Percentiles rank a stretch among this genome's conserved stretches.
Evolutionary conservation across 2,113 vertebrate genomes (phyloP).

Genomic region (Rutilus rutilus): DNA sequence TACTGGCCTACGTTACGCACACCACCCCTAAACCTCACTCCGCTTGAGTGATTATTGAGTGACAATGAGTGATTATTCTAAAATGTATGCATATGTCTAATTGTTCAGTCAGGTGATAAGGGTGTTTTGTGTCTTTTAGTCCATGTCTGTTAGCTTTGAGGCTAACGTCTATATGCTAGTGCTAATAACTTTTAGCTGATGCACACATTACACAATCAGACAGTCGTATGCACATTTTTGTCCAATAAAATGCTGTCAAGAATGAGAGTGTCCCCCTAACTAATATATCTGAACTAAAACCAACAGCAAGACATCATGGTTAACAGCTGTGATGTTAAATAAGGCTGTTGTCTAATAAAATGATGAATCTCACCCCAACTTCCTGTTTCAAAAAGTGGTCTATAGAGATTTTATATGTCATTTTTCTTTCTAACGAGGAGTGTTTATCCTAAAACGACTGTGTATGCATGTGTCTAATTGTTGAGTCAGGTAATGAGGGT

Average conservation of each 20-base stretch:
- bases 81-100: neutral
- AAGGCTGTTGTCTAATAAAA: neutral
- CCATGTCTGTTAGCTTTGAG: neutral
- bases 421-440: neutral
- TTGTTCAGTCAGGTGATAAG: slow-evolving; percentile 23
- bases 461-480: neutral
- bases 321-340: neutral
- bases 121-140: neutral
- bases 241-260: neutral
- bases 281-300: neutral
- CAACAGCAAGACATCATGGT: neutral
- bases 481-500: slow-evolving; percentile 28
- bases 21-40: too few species aligned
- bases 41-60: too few species aligned
- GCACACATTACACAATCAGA: neutral
- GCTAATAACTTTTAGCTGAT: neutral
- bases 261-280: neutral
- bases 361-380: neutral
- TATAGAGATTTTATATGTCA: neutral
- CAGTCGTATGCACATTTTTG: neutral
- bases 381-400: neutral
- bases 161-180: too few species aligned
- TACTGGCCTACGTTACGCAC: too few species aligned
- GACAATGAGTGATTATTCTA: neutral
- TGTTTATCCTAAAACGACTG: neutral